Percentiles rank a stretch among this genome's conserved stretches.
Conservation (phyloP, 2,113 vertebrate species). For the Passer domesticus region DNA sequence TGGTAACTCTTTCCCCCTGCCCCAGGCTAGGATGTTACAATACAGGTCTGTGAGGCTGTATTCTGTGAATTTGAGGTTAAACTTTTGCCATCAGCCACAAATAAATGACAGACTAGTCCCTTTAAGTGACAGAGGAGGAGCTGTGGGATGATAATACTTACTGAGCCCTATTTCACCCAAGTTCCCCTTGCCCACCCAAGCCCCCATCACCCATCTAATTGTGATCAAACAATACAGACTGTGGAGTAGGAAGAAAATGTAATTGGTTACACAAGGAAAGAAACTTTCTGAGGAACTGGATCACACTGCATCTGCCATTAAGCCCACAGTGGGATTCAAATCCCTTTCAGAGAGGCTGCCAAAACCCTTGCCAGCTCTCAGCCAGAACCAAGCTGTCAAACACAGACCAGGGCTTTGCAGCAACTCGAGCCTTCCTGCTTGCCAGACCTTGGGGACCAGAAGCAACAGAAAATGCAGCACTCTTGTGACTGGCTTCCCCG, state of each 20-base stretch:
- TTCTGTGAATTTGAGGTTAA: neutral
- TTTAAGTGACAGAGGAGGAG: neutral
- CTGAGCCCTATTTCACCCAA: neutral
- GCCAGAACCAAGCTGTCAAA: neutral
- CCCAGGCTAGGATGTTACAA: neutral
- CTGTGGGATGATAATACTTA: neutral
- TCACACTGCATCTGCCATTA: neutral
- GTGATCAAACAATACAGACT: neutral
- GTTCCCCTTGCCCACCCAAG: neutral
- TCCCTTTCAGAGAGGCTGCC: neutral
- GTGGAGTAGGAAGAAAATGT: neutral
- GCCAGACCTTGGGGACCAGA: neutral
- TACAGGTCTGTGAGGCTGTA: neutral
- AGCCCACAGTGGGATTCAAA: neutral
- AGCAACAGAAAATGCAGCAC: neutral
- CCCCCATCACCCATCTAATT: neutral
- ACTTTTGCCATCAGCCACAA: neutral
- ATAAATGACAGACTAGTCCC: neutral
- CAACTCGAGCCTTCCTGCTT: neutral
- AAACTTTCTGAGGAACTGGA: neutral
- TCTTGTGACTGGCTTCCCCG: neutral
- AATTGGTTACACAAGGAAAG: neutral
- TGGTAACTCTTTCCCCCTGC: neutral
- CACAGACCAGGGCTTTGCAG: neutral
- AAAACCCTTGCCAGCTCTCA: neutral